These are phyloP conservation scores for Acanthococcus lagerstroemiae DNA, from an alignment of 2,888 invertebrate species.

Conservation along the genomic window DNA sequence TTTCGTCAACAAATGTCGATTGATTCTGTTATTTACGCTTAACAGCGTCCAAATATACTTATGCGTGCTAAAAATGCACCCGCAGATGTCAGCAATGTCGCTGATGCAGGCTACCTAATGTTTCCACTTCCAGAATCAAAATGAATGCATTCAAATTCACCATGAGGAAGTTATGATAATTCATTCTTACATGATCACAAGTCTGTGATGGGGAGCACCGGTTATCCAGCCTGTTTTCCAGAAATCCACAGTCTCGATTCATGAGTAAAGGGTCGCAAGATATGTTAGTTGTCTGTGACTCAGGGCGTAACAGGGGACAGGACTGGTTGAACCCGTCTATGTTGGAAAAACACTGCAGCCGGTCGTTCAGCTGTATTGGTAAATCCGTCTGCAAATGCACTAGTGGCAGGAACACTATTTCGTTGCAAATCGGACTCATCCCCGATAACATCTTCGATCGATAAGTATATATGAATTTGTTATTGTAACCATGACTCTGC, in stretches of 20 bases:
- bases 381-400: constrained; percentile 40
- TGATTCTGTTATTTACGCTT: too few species aligned
- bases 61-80: too few species aligned
- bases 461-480: background rate
- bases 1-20: too few species aligned
- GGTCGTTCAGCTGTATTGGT: constrained; percentile 38
- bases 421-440: constrained; percentile 37
- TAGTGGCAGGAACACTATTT: constrained; percentile 45
- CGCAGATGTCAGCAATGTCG: too few species aligned
- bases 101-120: too few species aligned
- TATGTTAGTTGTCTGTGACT: constrained; percentile 41
- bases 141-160: background rate
- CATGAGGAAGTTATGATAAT: background rate
- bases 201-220: constrained; percentile 45
- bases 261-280: constrained; percentile 44
- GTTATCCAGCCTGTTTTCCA: constrained; percentile 40
- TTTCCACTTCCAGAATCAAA: background rate
- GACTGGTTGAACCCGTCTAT: constrained; percentile 40
- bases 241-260: constrained; percentile 44
- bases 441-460: too few species aligned
- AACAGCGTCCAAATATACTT: too few species aligned
- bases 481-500: background rate
- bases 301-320: constrained; percentile 40
- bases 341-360: constrained; percentile 37
- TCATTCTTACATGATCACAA: constrained; percentile 41